Evolutionary conservation across 2,113 vertebrate species (phyloP), one percentile per base, ranked within the genome.

Genomic region (Vidua chalybeata): DNA sequence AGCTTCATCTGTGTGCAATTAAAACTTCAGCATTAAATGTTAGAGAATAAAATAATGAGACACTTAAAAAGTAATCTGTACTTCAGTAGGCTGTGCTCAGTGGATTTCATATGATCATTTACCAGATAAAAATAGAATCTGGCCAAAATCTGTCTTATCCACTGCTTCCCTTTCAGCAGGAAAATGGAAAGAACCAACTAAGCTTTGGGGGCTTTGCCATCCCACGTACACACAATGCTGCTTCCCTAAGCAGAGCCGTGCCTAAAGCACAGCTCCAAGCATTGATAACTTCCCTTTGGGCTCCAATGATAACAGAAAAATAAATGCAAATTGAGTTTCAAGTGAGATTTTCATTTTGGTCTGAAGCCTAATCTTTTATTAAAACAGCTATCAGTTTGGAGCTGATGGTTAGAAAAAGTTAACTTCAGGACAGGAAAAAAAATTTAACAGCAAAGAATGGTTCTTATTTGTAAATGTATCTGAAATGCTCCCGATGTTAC

Each of bases 21-120:
- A 98, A 98, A 99, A 98, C 98, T 97, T 97, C 98, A 98, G 97
- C 97, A 98, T 98, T 98, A 98, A 98, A 98, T 98, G 98, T 98
- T 97, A 97, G 97, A 98, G 98, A 98, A 98, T 98, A 98, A 99
- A 99, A 99, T 99, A 99, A 99, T 98, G 98, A 99, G 98, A 98
- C 98, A 98, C 98, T 99, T 98, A 99, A 98, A 97, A 98, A 99
- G 98, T 98, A 98, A 99, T 98, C 98, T 98, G 98, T 97, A 98
- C 98, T 98, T 98, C 97, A 97, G 95, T 97, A 97, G 98, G 97
- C 97, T 82, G 67, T 94, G 98, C 97, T 98, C 97, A 93, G 94
- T 95, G 95, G 83, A 94, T 88, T 93, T 89, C 93, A 58, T 54
- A 69, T 11, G 62, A 89, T 80, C 83, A 49, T 87, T 94, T 92